Evolutionary conservation across 2,113 vertebrate species (phyloP).

Genomic region (Cervus canadensis): DNA sequence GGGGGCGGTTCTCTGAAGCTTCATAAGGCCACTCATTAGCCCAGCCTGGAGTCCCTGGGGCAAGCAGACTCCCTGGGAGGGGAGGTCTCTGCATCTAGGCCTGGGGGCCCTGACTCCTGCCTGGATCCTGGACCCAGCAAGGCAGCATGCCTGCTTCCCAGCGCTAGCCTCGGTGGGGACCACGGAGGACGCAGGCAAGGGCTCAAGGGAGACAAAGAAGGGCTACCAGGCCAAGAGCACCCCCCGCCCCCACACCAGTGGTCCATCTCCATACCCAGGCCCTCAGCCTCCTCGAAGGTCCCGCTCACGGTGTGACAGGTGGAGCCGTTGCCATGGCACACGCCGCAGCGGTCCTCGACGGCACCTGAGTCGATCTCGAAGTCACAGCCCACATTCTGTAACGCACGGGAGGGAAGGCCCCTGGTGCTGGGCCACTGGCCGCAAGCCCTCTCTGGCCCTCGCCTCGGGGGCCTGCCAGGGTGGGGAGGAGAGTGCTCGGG

Average conservation of each 20-base stretch:
- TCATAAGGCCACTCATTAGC: neutral
- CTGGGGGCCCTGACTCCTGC: neutral
- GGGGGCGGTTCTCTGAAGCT: neutral
- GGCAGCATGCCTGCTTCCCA: neutral
- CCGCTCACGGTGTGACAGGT: conserved; percentile 91
- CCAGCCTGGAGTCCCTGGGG: neutral
- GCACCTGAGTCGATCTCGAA: conserved; percentile 91
- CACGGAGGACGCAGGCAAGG: rapidly evolving
- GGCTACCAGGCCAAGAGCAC: neutral
- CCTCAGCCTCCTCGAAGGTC: conserved; percentile 90
- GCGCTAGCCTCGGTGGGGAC: neutral
- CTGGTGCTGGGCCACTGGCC: neutral
- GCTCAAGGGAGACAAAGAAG: neutral
- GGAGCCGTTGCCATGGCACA: conserved; percentile 92
- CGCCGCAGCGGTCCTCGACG: conserved; percentile 91
- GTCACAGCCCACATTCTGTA: conserved; percentile 94
- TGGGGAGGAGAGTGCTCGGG: neutral
- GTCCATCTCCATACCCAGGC: conserved; percentile 84
- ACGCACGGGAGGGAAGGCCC: neutral
- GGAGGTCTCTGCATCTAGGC: neutral
- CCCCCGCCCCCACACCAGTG: rapidly evolving
- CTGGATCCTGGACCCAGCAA: neutral
- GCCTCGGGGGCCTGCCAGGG: neutral
- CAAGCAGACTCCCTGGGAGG: neutral
- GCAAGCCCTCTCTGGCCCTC: neutral